Conservation (phyloP, 1,140 invertebrate species). For the Pollicipes pollicipes region DNA sequence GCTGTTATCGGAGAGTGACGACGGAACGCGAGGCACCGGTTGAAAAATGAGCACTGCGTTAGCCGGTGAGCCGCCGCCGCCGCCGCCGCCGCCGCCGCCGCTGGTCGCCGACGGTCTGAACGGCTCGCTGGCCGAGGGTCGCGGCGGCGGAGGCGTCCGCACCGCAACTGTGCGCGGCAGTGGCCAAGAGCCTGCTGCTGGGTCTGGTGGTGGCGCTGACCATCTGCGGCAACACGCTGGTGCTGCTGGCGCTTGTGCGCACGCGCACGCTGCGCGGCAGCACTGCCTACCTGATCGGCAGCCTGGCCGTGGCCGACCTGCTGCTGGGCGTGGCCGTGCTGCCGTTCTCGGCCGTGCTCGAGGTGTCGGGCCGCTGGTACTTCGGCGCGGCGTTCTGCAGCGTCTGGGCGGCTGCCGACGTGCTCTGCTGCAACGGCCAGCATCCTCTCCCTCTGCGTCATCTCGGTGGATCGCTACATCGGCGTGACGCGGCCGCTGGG, state of each 20-base stretch:
- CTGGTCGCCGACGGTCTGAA: too few relatives aligned
- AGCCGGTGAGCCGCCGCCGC: too few relatives aligned
- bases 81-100: too few relatives aligned
- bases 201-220: constrained; percentile 34
- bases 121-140: neutral
- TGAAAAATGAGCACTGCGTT: too few relatives aligned
- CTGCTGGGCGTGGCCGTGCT: constrained; percentile 40
- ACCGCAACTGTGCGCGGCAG: constrained; percentile 11
- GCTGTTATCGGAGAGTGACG: too few relatives aligned
- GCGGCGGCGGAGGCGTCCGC: constrained; percentile 7
- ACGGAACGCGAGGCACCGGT: too few relatives aligned
- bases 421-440: constrained; percentile 44
- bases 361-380: constrained; percentile 31
- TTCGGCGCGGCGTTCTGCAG: constrained; percentile 36
- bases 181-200: constrained; percentile 21
- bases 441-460: constrained; percentile 41
- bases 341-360: constrained; percentile 40
- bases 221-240: constrained; percentile 37
- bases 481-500: constrained; percentile 38
- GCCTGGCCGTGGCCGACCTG: constrained; percentile 39
- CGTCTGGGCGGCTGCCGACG: constrained; percentile 40
- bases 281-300: constrained; percentile 40
- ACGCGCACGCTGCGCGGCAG: constrained; percentile 36
- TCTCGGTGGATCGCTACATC: constrained; percentile 42
- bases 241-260: constrained; percentile 37